Base-by-base conservation (phyloP, 2,113 vertebrate genomes). In the Grallaria varia region DNA sequence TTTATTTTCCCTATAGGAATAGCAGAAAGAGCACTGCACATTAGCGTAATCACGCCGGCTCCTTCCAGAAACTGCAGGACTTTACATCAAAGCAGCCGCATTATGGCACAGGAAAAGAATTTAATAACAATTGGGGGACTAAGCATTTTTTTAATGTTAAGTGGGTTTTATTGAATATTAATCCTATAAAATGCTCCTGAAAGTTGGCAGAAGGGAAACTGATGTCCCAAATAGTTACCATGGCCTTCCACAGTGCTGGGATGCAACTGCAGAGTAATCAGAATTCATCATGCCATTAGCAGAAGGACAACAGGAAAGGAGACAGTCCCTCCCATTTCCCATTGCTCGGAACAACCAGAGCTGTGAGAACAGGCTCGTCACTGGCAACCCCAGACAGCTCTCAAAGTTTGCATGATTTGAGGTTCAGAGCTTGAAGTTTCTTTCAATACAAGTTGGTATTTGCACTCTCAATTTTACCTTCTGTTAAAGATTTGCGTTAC, bases 1-100 rank as follows among this genome's bases (percentile, higher is more conserved):
- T 98, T 98, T 98, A 98, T 98, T 98, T 98, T 97, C 97, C 98
- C 98, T 97, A 75, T 91, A 98, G 98, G 98, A 98, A 98, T 98
- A 97, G 96, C 97, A 97, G 96, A 98, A 98, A 98, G 98, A 97
- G 96, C 93, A 96, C 93, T 90, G 96, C 87, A 96, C 96, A 97
- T 98, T 98, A 98, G 97, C 53, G 79, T 97, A 97, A 98, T 97
- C 97, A 95, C 25, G 47, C 94, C 64, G 97, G 97, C 86, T 94
- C 96, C 97, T 97, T 96, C 95, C 89, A 97, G 97, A 96, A 96
- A 97, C 31, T 80, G 97, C 94, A 97, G 95, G 96, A 98, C 95
- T 97, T 97, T 93, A 98, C 96, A 98, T 98, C 98, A 98, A 98
- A 98, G 97, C 86, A 84, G 94, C 81, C 74, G 94, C 93, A 95